Percentiles rank a stretch among this genome's conserved stretches.
Evolutionary conservation across 2,797 vertebrate genomes (phyloP).

Genomic region (Chelon auratus): DNA sequence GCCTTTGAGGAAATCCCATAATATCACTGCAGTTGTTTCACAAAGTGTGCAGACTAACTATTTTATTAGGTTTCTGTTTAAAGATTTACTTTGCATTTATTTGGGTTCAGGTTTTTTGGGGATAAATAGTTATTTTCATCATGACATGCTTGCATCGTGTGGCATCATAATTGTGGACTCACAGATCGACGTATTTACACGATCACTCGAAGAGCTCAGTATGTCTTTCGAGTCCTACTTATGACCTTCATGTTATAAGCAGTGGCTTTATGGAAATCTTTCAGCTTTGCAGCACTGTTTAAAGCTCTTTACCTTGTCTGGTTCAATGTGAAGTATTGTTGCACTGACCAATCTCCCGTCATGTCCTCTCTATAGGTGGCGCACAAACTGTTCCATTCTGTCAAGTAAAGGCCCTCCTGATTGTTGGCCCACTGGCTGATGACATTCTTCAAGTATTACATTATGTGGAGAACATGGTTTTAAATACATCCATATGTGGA

Average conservation of each 20-base stretch:
- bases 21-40: no score
- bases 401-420: constrained; percentile 76
- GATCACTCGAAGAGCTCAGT: no score
- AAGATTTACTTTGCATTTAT: no score
- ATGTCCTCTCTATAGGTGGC: constrained; percentile 75
- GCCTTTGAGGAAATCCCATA: no score
- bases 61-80: no score
- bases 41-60: no score
- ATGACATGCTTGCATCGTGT: no score
- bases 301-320: neutral
- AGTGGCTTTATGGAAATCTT: neutral
- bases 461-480: constrained; percentile 49
- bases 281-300: neutral
- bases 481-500: constrained; percentile 58
- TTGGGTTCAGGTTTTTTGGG: no score
- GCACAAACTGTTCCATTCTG: constrained; percentile 83
- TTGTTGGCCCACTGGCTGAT: constrained; percentile 26
- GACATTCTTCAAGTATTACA: constrained; percentile 47
- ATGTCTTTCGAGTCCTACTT: no score
- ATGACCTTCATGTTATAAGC: neutral
- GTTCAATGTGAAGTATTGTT: neutral
- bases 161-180: no score
- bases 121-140: no score
- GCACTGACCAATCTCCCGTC: constrained; percentile 1
- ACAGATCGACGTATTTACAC: no score